Conservation (phyloP, 1,140 invertebrate genomes). For the Pomacea maculata region DNA sequence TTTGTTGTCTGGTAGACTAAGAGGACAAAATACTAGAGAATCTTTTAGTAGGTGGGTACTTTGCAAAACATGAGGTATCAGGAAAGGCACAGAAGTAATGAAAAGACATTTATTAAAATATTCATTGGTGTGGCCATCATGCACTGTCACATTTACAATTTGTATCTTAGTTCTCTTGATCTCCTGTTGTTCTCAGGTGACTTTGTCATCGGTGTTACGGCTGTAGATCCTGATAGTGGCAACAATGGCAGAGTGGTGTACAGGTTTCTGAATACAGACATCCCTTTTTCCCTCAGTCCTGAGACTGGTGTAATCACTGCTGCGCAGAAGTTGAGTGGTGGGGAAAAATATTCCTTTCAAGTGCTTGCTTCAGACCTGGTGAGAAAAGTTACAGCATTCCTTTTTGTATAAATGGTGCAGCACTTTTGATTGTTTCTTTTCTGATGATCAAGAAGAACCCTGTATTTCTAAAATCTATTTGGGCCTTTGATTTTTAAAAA, state of each 20-base stretch:
- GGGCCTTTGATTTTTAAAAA: too few species aligned
- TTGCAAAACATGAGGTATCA: too few species aligned
- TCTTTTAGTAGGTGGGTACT: too few species aligned
- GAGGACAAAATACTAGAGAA: too few species aligned
- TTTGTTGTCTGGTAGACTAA: too few species aligned
- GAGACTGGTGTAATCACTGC: constrained; percentile 65
- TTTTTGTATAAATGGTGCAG: not conserved
- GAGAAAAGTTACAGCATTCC: constrained; percentile 5
- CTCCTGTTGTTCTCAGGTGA: constrained; percentile 62
- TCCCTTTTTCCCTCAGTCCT: constrained; percentile 60
- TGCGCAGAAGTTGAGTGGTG: constrained; percentile 37
- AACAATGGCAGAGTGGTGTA: constrained; percentile 72
- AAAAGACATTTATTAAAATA: too few species aligned
- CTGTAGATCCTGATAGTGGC: constrained; percentile 70
- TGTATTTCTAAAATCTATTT: too few species aligned
- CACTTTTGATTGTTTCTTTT: not conserved
- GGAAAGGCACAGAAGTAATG: too few species aligned
- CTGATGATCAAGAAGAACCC: not conserved
- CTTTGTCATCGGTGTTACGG: constrained; percentile 73
- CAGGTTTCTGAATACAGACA: constrained; percentile 79
- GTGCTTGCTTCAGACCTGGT: constrained; percentile 81
- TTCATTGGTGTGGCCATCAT: too few species aligned
- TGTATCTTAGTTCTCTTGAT: not conserved
- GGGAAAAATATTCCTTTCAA: constrained; percentile 32
- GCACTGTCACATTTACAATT: too few species aligned